Conservation (phyloP, 2,113 vertebrate species). For the Malaclemys terrapin region DNA sequence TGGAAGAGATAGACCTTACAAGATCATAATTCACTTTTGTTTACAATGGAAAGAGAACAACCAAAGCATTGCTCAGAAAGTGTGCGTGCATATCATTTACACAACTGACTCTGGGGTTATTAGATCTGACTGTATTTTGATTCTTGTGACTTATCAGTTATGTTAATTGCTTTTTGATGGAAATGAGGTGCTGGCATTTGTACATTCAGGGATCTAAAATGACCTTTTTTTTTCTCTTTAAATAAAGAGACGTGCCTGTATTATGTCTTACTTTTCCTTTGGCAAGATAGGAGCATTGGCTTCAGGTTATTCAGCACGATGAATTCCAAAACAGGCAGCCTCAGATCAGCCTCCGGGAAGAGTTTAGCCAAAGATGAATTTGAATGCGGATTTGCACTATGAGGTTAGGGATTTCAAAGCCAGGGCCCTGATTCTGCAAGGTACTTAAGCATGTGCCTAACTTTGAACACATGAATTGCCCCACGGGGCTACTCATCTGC, state of each 20-base stretch:
- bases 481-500: neutral
- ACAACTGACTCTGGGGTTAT: constrained; percentile 13
- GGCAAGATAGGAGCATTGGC: neutral
- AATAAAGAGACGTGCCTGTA: neutral
- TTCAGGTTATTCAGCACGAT: neutral
- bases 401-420: neutral
- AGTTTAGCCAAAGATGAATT: neutral
- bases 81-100: neutral
- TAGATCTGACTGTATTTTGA: constrained; percentile 52
- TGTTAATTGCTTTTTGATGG: constrained; percentile 42
- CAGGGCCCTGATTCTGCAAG: neutral
- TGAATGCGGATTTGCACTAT: neutral
- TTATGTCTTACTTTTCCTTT: accelerated
- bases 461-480: neutral
- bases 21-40: constrained; percentile 54
- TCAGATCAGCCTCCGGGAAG: accelerated
- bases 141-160: constrained; percentile 33
- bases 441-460: neutral
- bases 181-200: neutral
- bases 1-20: constrained; percentile 50
- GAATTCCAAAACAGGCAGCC: neutral
- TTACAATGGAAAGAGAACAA: constrained; percentile 62
- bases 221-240: neutral
- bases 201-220: constrained; percentile 7
- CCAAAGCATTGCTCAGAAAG: constrained; percentile 27